Conservation (phyloP, 2,888 invertebrate species). For the Ctenicera cuprea region DNA sequence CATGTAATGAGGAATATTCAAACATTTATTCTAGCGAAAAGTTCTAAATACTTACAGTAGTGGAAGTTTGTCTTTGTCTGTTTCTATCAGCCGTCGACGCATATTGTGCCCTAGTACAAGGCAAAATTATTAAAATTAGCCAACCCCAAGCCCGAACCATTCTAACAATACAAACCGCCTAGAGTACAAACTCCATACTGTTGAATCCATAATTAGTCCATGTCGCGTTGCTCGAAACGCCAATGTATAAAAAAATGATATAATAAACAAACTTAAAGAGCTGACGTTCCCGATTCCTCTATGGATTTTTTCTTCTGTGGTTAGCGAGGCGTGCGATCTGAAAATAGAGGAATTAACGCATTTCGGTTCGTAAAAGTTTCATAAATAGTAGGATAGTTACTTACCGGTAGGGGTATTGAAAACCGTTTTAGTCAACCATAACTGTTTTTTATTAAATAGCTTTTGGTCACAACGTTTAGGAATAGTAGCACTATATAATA, state of each 20-base stretch:
- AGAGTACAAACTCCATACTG: neutral
- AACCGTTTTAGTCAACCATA: no score
- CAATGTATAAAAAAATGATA: constrained; percentile 3
- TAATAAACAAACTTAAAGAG: constrained; percentile 21
- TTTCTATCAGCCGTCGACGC: neutral
- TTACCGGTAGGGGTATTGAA: no score
- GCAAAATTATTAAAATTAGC: neutral
- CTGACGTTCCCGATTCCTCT: constrained; percentile 1
- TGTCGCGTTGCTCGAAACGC: neutral
- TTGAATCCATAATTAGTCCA: neutral
- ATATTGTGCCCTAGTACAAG: neutral
- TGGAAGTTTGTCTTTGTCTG: neutral
- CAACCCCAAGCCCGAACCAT: constrained; percentile 5
- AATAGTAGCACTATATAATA: no score
- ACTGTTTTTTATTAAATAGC: no score
- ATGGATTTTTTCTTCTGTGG: neutral
- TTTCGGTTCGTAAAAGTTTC: no score
- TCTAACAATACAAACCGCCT: neutral
- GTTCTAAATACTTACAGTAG: constrained; percentile 1
- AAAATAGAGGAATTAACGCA: neutral
- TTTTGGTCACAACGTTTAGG: no score
- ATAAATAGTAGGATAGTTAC: no score
- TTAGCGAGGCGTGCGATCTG: neutral
- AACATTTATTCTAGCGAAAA: no score
- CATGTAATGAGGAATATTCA: no score